A percentile compares a stretch with the other conserved stretches of the same genome.
Evolutionary conservation across 2,113 vertebrate genomes (phyloP).

Genomic region (Felis catus): DNA sequence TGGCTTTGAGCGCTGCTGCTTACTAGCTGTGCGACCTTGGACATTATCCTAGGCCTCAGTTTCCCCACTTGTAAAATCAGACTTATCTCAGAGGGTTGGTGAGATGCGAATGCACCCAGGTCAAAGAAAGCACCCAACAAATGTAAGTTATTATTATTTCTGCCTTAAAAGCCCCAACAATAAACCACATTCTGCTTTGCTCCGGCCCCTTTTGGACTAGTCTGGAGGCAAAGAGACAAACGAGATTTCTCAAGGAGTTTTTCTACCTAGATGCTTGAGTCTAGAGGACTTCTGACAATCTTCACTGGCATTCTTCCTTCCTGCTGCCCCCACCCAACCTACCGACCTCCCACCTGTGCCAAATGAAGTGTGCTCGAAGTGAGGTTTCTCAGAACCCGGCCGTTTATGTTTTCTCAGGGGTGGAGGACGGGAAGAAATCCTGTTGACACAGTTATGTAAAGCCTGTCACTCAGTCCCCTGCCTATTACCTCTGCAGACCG

Average conservation of each 20-base stretch:
- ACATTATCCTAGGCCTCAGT: slow-evolving; percentile 1
- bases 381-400: slow-evolving; percentile 33
- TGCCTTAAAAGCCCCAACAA: background rate
- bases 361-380: background rate
- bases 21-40: background rate
- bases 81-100: background rate
- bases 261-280: background rate
- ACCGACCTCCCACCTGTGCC: slow-evolving; percentile 59
- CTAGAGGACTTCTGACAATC: background rate
- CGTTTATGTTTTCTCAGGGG: slow-evolving; percentile 39
- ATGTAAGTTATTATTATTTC: slow-evolving; percentile 24
- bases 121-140: slow-evolving; percentile 2
- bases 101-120: background rate
- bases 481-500: slow-evolving; percentile 70
- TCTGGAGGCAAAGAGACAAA: slow-evolving; percentile 10
- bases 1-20: background rate
- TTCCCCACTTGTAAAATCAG: slow-evolving; percentile 45
- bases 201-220: background rate
- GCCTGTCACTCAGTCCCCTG: slow-evolving; percentile 57
- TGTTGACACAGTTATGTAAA: slow-evolving; percentile 70
- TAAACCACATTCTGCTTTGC: slow-evolving; percentile 26
- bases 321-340: background rate
- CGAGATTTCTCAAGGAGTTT: slow-evolving; percentile 14
- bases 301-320: slow-evolving; percentile 24
- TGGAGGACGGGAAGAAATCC: slow-evolving; percentile 58